Conservation (phyloP, 2,113 vertebrate species). For the Petaurus breviceps region DNA sequence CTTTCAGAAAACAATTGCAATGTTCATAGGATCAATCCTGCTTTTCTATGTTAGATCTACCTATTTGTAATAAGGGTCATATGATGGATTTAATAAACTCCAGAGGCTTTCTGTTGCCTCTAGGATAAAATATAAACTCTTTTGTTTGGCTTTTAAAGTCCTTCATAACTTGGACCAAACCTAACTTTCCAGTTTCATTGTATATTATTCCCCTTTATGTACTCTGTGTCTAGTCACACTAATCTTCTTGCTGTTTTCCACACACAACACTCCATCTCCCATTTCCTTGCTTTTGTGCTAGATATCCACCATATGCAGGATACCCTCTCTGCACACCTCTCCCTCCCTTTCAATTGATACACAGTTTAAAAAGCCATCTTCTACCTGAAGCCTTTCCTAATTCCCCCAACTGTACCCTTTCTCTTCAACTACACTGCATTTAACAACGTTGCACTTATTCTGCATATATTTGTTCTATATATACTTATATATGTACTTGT, state of each 20-base stretch:
- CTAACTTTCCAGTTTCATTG: background rate
- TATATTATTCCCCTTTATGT: background rate
- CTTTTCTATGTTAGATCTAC: background rate
- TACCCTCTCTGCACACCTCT: background rate
- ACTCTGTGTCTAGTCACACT: too few species aligned
- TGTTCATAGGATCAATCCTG: background rate
- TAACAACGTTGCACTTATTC: too few species aligned
- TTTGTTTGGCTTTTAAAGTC: background rate
- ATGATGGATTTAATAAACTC: background rate
- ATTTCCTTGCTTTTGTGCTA: background rate
- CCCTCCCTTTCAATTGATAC: background rate
- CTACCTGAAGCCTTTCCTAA: background rate
- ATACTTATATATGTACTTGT: too few species aligned
- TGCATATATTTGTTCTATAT: too few species aligned
- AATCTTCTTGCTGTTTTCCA: too few species aligned
- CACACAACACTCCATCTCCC: background rate
- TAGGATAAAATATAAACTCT: background rate
- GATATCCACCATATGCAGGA: background rate
- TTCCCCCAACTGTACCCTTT: too few species aligned
- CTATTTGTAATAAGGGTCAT: background rate
- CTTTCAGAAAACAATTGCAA: background rate
- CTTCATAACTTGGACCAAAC: background rate
- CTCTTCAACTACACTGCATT: too few species aligned
- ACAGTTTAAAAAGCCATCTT: background rate
- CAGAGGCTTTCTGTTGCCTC: background rate